These are phyloP conservation scores for Drosophila erecta DNA, from an alignment of 1,140 invertebrate genomes.

Conservation along the genomic window DNA sequence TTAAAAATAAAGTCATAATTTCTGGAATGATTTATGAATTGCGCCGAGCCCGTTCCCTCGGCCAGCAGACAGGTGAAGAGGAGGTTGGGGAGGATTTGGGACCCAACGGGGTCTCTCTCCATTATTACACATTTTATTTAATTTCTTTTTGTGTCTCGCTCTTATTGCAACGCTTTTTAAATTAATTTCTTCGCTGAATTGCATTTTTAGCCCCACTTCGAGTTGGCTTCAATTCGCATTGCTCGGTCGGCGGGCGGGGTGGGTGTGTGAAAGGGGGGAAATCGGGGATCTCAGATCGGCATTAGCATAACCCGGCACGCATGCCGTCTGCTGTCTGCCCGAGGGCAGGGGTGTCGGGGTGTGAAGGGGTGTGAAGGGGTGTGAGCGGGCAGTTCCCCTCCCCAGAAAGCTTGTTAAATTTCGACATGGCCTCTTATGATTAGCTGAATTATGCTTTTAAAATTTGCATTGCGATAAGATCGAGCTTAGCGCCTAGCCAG, in stretches of 20 bases:
- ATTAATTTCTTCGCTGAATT: conserved; percentile 66
- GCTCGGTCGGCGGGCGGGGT: conserved; percentile 1
- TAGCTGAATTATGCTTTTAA: conserved; percentile 74
- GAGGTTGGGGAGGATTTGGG: not conserved
- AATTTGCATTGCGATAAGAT: conserved; percentile 77
- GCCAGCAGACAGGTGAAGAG: conserved; percentile 41
- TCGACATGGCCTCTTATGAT: conserved; percentile 78
- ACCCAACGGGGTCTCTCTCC: conserved; percentile 18
- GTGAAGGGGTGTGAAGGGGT: not conserved
- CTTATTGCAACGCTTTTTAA: conserved; percentile 75
- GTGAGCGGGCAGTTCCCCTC: not conserved
- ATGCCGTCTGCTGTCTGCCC: conserved; percentile 47
- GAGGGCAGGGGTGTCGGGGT: not conserved
- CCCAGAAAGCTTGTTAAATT: conserved; percentile 61
- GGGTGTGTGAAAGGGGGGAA: conserved; percentile 21
- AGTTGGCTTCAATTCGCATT: conserved; percentile 26
- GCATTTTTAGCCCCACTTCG: conserved; percentile 50
- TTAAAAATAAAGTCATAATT: conserved; percentile 82
- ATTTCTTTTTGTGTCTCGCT: conserved; percentile 69
- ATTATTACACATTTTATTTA: conserved; percentile 74
- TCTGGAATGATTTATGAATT: conserved; percentile 80
- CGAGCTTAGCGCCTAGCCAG: conserved; percentile 40
- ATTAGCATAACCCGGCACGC: conserved; percentile 79
- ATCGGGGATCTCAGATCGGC: conserved; percentile 26
- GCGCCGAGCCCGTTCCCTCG: conserved; percentile 1